A percentile compares a stretch with the other conserved stretches of the same genome.
Evolutionary conservation across 2,888 invertebrate genomes (phyloP).

Genomic region (Cephalotes varians): DNA sequence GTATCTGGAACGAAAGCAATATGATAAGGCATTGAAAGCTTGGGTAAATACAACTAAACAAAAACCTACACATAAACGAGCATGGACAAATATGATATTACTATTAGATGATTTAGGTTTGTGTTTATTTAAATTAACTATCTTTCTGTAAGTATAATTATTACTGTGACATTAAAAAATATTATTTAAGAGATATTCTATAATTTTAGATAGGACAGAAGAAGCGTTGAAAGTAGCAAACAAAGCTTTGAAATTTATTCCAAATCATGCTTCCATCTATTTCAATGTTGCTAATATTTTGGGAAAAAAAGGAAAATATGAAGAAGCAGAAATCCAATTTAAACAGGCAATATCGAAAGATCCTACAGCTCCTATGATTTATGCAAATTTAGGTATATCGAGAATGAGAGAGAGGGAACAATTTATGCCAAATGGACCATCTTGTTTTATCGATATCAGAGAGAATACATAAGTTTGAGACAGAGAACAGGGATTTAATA

Average conservation of each 20-base stretch:
- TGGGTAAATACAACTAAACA: slow-evolving; percentile 94
- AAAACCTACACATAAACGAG: slow-evolving; percentile 92
- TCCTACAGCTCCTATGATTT: slow-evolving; percentile 92
- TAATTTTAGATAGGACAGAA: slow-evolving; percentile 87
- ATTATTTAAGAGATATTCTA: background rate
- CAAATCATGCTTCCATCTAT: slow-evolving; percentile 92
- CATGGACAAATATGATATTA: slow-evolving; percentile 97
- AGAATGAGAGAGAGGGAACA: background rate
- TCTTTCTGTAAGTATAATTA: background rate
- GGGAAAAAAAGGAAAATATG: slow-evolving; percentile 93
- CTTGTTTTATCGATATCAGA: background rate
- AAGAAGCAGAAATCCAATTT: slow-evolving; percentile 94
- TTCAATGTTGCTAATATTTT: slow-evolving; percentile 96
- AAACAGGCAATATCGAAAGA: slow-evolving; percentile 90
- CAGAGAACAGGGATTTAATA: background rate
- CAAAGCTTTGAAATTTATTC: slow-evolving; percentile 90
- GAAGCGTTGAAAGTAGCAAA: slow-evolving; percentile 91
- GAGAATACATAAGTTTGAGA: background rate
- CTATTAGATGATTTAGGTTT: slow-evolving; percentile 92
- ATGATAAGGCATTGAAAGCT: slow-evolving; percentile 91
- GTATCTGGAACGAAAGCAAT: slow-evolving; percentile 92
- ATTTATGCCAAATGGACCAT: background rate
- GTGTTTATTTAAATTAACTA: slow-evolving; percentile 24
- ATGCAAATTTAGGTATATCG: slow-evolving; percentile 92
- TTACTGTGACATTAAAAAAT: background rate